Evolutionary conservation across 2,113 vertebrate species (phyloP).

Genomic region (Gulo gulo): DNA sequence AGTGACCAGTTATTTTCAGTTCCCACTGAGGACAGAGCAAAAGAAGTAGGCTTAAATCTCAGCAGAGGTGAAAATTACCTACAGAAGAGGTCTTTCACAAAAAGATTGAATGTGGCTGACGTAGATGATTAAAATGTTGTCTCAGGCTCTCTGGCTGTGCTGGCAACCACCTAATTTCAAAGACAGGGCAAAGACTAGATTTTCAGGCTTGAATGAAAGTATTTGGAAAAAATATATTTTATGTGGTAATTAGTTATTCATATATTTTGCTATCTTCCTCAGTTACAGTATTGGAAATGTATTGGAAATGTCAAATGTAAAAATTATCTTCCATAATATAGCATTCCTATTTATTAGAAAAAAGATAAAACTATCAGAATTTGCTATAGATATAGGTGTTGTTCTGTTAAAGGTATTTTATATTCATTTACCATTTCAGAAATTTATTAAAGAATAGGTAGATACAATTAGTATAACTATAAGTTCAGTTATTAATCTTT

Average conservation of each 20-base stretch:
- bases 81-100: not conserved
- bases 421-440: constrained; percentile 55
- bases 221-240: not conserved
- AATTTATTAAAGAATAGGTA: constrained; percentile 59
- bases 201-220: not conserved
- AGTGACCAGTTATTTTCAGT: constrained; percentile 16
- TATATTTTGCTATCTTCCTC: not conserved
- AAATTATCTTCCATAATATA: not conserved
- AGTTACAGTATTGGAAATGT: not conserved
- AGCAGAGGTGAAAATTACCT: constrained; percentile 40
- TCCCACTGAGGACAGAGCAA: constrained; percentile 19
- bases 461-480: constrained; percentile 55
- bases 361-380: not conserved
- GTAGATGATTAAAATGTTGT: constrained; percentile 45
- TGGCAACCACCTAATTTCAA: not conserved
- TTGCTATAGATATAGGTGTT: constrained; percentile 10
- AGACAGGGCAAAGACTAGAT: not conserved
- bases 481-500: constrained; percentile 63
- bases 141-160: not conserved
- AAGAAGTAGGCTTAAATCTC: constrained; percentile 28
- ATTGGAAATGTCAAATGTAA: not conserved
- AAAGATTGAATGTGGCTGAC: not conserved
- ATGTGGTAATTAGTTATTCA: not conserved
- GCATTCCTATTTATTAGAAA: not conserved
- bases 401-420: constrained; percentile 31